A percentile compares a stretch with the other conserved stretches of the same genome.
These are phyloP conservation scores for Motacilla tschutschensis DNA, from an alignment of 2,113 vertebrate species.

Conservation along the genomic window DNA sequence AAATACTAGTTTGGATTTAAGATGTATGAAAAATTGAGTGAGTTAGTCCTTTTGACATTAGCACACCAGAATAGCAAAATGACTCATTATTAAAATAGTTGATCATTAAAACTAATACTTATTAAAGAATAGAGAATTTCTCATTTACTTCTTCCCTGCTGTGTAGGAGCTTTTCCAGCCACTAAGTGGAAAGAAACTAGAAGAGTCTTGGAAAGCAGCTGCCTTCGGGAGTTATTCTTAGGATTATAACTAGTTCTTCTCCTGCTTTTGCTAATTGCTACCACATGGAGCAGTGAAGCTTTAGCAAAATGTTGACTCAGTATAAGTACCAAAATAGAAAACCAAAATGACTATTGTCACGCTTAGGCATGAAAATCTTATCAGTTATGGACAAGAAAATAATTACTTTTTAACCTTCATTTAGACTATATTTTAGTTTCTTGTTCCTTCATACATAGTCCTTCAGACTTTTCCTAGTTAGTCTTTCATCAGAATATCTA, in stretches of 20 bases:
- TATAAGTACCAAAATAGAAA: neutral
- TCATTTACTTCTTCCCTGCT: neutral
- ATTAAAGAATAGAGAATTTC: neutral
- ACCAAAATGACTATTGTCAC: neutral
- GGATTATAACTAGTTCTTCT: neutral
- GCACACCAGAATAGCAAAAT: neutral
- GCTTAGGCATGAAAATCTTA: neutral
- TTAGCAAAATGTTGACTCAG: slow-evolving; percentile 11
- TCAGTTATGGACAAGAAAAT: neutral
- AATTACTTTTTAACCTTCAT: neutral
- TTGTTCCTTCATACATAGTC: neutral
- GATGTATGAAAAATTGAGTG: neutral
- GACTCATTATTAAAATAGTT: neutral
- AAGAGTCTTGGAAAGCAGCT: neutral
- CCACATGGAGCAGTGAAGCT: neutral
- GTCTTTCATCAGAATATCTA: neutral
- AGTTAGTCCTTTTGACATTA: neutral
- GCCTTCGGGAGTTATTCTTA: neutral
- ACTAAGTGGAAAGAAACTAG: neutral
- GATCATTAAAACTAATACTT: neutral
- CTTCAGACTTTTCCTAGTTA: neutral
- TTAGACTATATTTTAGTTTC: neutral
- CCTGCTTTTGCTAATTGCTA: slow-evolving; percentile 3
- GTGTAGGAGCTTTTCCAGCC: neutral
- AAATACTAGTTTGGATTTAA: neutral